Evolutionary conservation across 2,113 vertebrate genomes (phyloP).

Genomic region (Zosterops borbonicus): DNA sequence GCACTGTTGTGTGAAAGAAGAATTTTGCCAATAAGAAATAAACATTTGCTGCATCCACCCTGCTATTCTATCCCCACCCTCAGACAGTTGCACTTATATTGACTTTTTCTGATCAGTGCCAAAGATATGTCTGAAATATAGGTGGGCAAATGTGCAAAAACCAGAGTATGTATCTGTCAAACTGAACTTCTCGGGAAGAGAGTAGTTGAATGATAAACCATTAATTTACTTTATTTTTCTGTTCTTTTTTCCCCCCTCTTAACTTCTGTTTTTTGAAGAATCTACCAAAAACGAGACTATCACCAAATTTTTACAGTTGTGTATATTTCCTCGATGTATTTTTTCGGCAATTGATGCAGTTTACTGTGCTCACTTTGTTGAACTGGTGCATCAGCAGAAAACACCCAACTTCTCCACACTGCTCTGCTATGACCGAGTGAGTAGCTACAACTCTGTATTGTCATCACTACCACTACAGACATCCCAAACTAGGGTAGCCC

Average conservation of each 20-base stretch:
- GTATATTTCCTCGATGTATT: constrained; percentile 97
- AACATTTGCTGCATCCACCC: not conserved
- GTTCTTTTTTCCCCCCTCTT: not conserved
- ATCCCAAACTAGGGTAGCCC: not conserved
- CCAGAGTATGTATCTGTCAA: not conserved
- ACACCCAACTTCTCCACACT: constrained; percentile 98
- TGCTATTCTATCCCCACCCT: not conserved
- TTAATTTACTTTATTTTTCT: not conserved
- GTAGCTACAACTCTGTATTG: constrained; percentile 35
- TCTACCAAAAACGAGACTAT: constrained; percentile 99
- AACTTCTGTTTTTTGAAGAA: constrained; percentile 76
- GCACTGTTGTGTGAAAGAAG: not conserved
- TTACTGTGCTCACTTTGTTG: constrained; percentile 97
- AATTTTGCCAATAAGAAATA: not conserved
- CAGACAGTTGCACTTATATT: not conserved
- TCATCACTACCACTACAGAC: not conserved
- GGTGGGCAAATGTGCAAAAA: not conserved
- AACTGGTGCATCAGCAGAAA: constrained; percentile 97
- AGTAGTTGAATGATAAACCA: not conserved
- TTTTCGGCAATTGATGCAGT: constrained; percentile 98
- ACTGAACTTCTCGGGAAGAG: not conserved
- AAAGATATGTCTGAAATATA: not conserved
- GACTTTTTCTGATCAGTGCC: not conserved
- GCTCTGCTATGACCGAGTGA: constrained; percentile 96
- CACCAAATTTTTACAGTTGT: constrained; percentile 98